Evolutionary conservation across 2,113 vertebrate genomes (phyloP), one percentile per base, ranked within the genome.

Genomic region (Chamaetylas fuelleborni): DNA sequence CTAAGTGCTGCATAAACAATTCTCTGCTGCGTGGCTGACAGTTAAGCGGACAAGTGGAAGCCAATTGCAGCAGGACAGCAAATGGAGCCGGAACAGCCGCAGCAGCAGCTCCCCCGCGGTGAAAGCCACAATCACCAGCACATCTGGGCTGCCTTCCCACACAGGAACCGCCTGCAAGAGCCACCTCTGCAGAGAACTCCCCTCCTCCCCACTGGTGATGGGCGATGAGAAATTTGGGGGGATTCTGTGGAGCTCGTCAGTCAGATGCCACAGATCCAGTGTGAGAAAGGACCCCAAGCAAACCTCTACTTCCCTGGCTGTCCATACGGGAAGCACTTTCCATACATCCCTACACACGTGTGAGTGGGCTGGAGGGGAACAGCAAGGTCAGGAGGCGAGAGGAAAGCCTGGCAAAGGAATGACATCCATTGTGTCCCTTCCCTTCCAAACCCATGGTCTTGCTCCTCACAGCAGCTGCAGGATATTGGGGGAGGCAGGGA

Each of bases 1-100:
- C 94, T 96, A 90, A 97, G 94, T 92, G 87, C 94, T 71, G 54
- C 76, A 74, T 86, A 95, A 96, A 95, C 65, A 92, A 90, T 67
- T 67, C 42, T 93, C 95, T 2, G 38, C 94, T 92, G 95, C 17
- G 85, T n/a, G 70, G 90, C 95, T 96, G 97, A 95, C 95, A 86
- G 96, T 92, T 84, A 62, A 86, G 93, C 22, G 57, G 95, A 88
- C 84, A 54, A 89, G 91, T 33, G 72, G 57, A 33, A 90, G 95
- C 8, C n/a, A 40, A 48, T 80, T 92, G 93, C 94, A 92, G 95
- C 93, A 95, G 95, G 96, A 91, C 74, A 51, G 92, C 91, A 87
- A 96, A 86, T 34, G 80, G 76, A 95, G 88, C 73, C 48, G 3
- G 81, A 88, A 56, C 93, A 72, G 70, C 2, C n/a, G 17, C 93